Evolutionary conservation across 2,888 invertebrate genomes (phyloP).

Genomic region (Polyommatus iphigenia): DNA sequence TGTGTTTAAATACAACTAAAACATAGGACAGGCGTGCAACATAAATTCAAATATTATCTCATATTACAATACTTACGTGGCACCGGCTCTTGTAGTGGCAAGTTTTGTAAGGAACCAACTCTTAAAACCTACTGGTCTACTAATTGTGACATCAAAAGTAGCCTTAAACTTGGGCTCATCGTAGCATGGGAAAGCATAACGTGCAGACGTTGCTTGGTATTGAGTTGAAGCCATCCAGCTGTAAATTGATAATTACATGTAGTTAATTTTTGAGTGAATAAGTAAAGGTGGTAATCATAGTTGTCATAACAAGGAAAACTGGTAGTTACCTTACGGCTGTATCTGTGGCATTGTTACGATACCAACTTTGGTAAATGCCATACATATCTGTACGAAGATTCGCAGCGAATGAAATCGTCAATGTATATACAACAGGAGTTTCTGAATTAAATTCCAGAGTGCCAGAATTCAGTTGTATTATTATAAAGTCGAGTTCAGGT

Average conservation of each 20-base stretch:
- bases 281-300: not conserved
- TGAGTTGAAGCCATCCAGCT: conserved; percentile 90
- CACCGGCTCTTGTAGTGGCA: not conserved
- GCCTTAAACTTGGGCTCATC: conserved; percentile 94
- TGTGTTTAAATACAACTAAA: not conserved
- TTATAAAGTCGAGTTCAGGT: conserved; percentile 26
- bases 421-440: conserved; percentile 69
- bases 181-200: conserved; percentile 92
- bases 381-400: conserved; percentile 85
- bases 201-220: conserved; percentile 88
- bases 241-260: not conserved
- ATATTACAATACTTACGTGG: conserved; percentile 18
- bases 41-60: not conserved
- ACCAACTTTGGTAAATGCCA: conserved; percentile 91
- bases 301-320: conserved; percentile 5
- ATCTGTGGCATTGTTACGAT: conserved; percentile 68
- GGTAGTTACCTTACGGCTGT: conserved; percentile 74
- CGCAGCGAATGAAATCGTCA: conserved; percentile 84
- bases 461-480: not conserved
- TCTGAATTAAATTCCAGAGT: not conserved
- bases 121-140: conserved; percentile 74
- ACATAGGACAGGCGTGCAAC: not conserved
- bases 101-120: conserved; percentile 30
- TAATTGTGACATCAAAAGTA: conserved; percentile 84
- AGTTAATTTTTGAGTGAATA: not conserved